Conservation (phyloP, 2,888 invertebrate species). For the Stenolophus ochropezus region DNA sequence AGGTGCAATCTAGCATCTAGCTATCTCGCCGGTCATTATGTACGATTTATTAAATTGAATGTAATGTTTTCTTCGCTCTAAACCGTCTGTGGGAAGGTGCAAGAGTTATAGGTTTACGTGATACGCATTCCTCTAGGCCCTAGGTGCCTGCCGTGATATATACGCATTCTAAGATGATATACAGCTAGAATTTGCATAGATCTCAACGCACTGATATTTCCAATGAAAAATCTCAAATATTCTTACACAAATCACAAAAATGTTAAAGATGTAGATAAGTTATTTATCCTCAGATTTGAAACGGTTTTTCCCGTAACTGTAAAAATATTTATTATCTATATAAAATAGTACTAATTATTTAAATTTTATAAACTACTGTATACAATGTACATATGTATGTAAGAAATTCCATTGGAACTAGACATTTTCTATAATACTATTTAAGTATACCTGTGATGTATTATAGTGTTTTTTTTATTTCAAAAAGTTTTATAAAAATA, state of each 20-base stretch:
- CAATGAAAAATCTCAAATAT: neutral
- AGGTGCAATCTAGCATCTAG: constrained; percentile 7
- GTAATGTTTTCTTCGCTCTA: neutral
- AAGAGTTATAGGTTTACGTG: neutral
- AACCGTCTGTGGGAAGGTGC: neutral
- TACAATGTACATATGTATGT: too few species aligned
- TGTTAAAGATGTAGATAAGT: neutral
- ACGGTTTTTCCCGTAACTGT: neutral
- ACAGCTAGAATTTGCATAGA: neutral
- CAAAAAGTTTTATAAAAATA: too few species aligned
- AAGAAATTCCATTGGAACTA: too few species aligned
- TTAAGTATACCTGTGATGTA: too few species aligned
- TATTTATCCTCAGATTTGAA: too few species aligned
- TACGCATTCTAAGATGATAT: neutral
- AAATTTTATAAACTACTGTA: too few species aligned
- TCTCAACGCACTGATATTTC: neutral
- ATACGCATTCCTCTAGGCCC: neutral
- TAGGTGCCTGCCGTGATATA: neutral
- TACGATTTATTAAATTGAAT: neutral
- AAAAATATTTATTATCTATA: too few species aligned
- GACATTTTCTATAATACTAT: too few species aligned
- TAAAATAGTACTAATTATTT: neutral
- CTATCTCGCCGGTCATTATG: neutral
- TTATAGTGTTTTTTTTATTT: too few species aligned
- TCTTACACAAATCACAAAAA: neutral